A percentile compares a stretch with the other conserved stretches of the same genome.
Conservation (phyloP, 1,140 invertebrate species). For the Idris sp. region DNA sequence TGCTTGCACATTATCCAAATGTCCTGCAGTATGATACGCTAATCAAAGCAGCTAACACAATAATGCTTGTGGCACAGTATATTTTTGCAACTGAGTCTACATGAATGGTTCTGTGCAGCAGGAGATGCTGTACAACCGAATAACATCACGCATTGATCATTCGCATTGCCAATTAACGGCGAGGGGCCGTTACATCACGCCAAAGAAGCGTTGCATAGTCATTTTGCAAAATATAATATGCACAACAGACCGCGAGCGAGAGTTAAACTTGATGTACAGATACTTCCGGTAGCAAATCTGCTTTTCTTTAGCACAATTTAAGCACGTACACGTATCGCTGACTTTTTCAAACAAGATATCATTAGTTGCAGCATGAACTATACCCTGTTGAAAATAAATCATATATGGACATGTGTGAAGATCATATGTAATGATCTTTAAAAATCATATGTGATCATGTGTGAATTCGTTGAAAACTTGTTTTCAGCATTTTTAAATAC, state of each 20-base stretch:
- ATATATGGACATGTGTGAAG: no score
- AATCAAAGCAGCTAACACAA: slow-evolving; percentile 50
- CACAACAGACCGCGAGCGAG: slow-evolving; percentile 34
- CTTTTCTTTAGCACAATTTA: slow-evolving; percentile 50
- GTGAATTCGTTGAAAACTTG: no score
- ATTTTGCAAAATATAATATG: slow-evolving; percentile 48
- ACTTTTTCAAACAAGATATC: no score
- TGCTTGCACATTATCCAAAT: slow-evolving; percentile 10
- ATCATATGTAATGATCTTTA: no score
- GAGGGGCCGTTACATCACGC: slow-evolving; percentile 46
- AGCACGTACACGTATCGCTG: slow-evolving; percentile 58
- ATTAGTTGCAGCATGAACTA: no score
- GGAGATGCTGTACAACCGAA: slow-evolving; percentile 57
- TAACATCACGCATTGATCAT: slow-evolving; percentile 67
- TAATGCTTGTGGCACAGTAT: slow-evolving; percentile 49
- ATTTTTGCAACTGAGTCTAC: slow-evolving; percentile 24
- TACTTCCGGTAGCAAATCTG: slow-evolving; percentile 52
- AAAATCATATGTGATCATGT: no score
- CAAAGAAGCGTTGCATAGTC: slow-evolving; percentile 61
- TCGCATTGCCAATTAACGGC: slow-evolving; percentile 64
- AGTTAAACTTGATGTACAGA: slow-evolving; percentile 50
- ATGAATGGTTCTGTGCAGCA: slow-evolving; percentile 48
- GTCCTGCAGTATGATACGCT: slow-evolving; percentile 25
- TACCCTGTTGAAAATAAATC: no score
- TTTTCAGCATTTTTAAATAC: no score